These are phyloP conservation scores for Platyrinchus mystaceus DNA, from an alignment of 2,797 vertebrate genomes.

Conservation along the genomic window DNA sequence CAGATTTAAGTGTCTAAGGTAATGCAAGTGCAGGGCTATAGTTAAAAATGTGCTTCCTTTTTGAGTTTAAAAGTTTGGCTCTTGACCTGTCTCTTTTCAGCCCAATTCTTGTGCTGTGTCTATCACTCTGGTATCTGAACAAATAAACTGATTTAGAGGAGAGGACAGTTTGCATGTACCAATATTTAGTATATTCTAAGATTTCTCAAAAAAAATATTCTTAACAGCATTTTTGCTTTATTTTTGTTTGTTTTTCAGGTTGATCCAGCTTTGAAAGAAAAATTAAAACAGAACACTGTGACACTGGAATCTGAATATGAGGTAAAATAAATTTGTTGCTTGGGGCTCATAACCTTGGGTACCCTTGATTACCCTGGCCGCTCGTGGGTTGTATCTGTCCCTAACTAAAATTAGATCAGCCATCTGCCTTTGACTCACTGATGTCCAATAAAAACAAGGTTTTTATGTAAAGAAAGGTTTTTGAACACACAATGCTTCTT, in stretches of 20 bases:
- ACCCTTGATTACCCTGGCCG: constrained; percentile 23
- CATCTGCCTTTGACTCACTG: constrained; percentile 53
- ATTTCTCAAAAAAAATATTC: neutral
- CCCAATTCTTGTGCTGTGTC: neutral
- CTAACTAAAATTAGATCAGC: constrained; percentile 68
- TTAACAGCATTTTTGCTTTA: neutral
- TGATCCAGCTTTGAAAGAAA: constrained; percentile 88
- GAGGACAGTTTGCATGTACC: neutral
- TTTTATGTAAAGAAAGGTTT: constrained; percentile 43
- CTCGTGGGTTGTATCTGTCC: constrained; percentile 46
- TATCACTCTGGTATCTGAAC: neutral
- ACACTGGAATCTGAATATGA: constrained; percentile 90
- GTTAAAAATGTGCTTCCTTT: neutral
- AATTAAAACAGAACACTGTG: constrained; percentile 76
- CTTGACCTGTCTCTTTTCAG: neutral
- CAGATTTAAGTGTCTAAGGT: neutral
- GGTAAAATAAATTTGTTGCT: constrained; percentile 75
- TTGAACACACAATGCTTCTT: constrained; percentile 12
- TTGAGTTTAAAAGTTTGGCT: neutral
- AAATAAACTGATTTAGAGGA: neutral
- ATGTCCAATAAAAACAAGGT: constrained; percentile 47
- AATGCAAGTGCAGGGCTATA: neutral
- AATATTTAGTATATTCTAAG: neutral
- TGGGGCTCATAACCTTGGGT: constrained; percentile 34
- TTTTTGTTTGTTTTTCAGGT: constrained; percentile 77